A percentile compares a stretch with the other conserved stretches of the same genome.
These are phyloP conservation scores for Scortum barcoo DNA, from an alignment of 2,113 vertebrate genomes.

Conservation along the genomic window DNA sequence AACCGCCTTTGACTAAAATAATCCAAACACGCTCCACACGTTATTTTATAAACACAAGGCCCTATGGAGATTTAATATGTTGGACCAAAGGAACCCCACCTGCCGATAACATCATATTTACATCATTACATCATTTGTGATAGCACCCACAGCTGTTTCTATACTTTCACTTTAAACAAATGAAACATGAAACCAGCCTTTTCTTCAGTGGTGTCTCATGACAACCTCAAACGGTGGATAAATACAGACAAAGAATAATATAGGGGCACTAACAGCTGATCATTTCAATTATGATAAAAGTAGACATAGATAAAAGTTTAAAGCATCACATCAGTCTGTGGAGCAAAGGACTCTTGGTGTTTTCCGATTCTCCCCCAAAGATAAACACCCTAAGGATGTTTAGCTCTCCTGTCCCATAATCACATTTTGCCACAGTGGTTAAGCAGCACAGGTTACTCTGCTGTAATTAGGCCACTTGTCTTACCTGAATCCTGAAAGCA, in stretches of 20 bases:
- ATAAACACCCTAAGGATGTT: constrained; percentile 39
- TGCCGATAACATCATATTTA: background rate
- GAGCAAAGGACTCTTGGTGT: background rate
- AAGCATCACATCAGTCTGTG: background rate
- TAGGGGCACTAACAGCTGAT: background rate
- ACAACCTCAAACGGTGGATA: background rate
- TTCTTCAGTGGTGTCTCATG: background rate
- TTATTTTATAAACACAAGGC: background rate
- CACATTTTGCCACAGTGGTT: constrained; percentile 59
- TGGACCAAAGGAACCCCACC: background rate
- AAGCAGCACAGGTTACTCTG: constrained; percentile 56
- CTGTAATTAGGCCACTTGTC: constrained; percentile 71
- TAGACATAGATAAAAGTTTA: constrained; percentile 32
- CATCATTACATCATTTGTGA: background rate
- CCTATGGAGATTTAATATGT: background rate
- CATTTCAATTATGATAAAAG: background rate
- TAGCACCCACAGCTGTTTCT: background rate
- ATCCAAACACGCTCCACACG: constrained; percentile 5
- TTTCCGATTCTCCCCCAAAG: constrained; percentile 26
- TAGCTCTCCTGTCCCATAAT: constrained; percentile 50
- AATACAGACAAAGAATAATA: constrained; percentile 1
- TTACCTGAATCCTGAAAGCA: constrained; percentile 62
- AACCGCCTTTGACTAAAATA: constrained; percentile 14
- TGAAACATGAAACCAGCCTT: background rate
- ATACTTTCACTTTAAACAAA: background rate